Evolutionary conservation across 2,113 vertebrate species (phyloP).

Genomic region (Lontra canadensis): DNA sequence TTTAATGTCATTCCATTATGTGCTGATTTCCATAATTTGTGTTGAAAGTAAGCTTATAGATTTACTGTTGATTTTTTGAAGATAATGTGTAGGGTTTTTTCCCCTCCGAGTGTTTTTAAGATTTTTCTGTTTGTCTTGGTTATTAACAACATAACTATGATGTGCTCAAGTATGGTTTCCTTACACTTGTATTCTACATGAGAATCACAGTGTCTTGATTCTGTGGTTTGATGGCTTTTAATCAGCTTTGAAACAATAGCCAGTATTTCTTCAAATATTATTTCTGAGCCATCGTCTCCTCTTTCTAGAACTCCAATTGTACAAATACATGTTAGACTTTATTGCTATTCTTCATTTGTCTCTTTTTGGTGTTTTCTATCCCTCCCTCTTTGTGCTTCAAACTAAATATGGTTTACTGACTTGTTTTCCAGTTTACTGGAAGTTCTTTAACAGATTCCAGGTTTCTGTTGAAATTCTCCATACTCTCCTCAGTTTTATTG

Average conservation of each 20-base stretch:
- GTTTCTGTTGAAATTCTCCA: neutral
- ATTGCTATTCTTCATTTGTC: neutral
- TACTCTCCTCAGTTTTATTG: neutral
- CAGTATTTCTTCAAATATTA: neutral
- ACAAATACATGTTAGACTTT: neutral
- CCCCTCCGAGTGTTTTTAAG: neutral
- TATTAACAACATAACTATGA: slow-evolving; percentile 17
- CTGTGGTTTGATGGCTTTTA: neutral
- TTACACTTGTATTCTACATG: neutral
- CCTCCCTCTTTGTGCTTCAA: neutral
- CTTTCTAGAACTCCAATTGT: neutral
- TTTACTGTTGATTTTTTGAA: neutral
- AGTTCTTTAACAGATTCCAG: neutral
- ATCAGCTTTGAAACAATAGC: neutral
- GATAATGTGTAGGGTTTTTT: neutral
- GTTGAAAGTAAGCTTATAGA: neutral
- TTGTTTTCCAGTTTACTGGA: neutral
- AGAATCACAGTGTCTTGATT: neutral
- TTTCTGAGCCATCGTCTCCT: neutral
- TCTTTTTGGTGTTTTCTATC: neutral
- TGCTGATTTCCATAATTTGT: neutral
- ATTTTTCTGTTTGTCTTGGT: neutral
- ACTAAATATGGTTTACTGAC: neutral
- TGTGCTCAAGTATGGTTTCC: neutral
- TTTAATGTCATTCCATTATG: neutral